A percentile compares a stretch with the other conserved stretches of the same genome.
phyloP scores from a whole-genome alignment of 2,888 invertebrate genomes.

The Sipha maydis region DNA sequence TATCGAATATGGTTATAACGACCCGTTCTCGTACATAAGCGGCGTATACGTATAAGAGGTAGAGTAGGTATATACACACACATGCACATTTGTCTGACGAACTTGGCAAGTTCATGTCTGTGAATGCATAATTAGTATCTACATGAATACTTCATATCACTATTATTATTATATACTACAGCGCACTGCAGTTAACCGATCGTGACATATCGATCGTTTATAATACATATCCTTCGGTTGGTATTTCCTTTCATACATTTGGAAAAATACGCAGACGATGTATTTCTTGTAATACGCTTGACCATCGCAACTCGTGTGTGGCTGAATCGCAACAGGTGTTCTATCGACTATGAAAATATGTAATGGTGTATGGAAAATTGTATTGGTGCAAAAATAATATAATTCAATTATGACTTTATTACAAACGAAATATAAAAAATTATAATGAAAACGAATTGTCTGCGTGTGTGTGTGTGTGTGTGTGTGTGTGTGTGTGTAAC shows the following conservation, averaged over 20 bases:
- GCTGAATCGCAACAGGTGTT: no score
- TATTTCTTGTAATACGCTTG: no score
- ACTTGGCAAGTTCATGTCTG: slow-evolving; percentile 41
- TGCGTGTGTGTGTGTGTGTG: no score
- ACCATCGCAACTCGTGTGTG: no score
- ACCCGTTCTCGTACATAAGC: slow-evolving; percentile 27
- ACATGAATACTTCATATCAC: slow-evolving; percentile 23
- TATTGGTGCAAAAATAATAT: no score
- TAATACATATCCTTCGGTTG: background rate
- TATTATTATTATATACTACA: background rate
- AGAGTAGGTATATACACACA: background rate
- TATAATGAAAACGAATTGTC: no score
- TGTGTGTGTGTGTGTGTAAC: no score
- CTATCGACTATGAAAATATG: no score
- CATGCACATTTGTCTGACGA: background rate
- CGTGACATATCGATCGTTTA: background rate
- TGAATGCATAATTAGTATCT: slow-evolving; percentile 38
- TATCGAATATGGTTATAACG: slow-evolving; percentile 41
- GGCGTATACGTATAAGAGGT: background rate
- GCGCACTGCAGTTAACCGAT: slow-evolving; percentile 65
- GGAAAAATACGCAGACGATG: background rate
- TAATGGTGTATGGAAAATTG: no score
- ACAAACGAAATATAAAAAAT: no score
- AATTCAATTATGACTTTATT: no score
- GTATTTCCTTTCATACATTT: background rate